Conservation (phyloP, 2,113 vertebrate genomes). For the Ovis canadensis region DNA sequence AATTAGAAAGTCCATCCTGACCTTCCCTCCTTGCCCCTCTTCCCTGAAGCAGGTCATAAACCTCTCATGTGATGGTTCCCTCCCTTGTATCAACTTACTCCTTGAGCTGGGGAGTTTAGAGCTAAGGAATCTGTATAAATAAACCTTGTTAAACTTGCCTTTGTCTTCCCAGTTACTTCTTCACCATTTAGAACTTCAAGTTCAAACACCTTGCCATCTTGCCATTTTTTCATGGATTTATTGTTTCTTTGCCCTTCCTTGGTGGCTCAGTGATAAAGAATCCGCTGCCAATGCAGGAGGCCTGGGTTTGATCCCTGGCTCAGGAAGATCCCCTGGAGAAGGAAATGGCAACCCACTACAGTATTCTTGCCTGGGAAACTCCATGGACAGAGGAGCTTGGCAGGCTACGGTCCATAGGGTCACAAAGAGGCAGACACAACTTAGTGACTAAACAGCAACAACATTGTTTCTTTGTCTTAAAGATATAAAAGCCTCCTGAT, state of each 20-base stretch:
- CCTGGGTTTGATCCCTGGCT: background rate
- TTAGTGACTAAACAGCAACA: background rate
- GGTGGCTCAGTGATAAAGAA: background rate
- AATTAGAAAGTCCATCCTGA: background rate
- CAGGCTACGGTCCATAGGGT: accelerated
- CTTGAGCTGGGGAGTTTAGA: background rate
- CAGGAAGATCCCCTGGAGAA: background rate
- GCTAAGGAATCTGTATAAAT: background rate
- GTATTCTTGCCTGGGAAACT: background rate
- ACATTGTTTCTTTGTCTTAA: background rate
- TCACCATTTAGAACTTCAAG: background rate
- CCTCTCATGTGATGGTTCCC: background rate
- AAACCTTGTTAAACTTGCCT: background rate
- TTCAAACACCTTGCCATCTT: background rate
- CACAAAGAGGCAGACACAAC: background rate
- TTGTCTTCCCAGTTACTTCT: background rate
- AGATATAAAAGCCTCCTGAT: background rate
- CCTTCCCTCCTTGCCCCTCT: background rate
- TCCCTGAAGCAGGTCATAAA: background rate
- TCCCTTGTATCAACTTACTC: background rate
- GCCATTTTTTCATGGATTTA: background rate
- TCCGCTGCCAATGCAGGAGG: accelerated
- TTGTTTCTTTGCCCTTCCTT: background rate
- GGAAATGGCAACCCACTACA: background rate
- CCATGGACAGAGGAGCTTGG: background rate